Evolutionary conservation across 1,140 invertebrate genomes (phyloP), one percentile per base, ranked within the genome.

Genomic region (Hyles euphorbiae): DNA sequence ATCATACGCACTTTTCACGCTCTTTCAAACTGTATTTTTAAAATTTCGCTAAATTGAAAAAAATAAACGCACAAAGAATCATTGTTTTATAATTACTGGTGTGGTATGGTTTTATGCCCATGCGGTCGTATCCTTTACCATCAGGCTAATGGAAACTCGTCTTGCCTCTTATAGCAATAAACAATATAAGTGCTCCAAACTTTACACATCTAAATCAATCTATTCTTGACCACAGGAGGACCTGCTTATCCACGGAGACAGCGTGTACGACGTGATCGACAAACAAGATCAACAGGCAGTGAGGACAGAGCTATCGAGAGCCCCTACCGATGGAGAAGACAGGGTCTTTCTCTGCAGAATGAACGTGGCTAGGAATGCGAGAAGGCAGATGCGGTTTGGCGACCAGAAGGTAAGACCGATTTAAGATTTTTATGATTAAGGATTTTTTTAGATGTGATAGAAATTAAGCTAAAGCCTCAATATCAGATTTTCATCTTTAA

Each of bases 231-330:
- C 22, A 22, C 91, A 99, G 98, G 98, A 99, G 90, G 98, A 99
- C 90, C 92, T 99, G 56, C 92, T 99, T 72, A 99, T 99, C 77
- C 98, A 99, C 89, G 98, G 98, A 8, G 98, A 99, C 91, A 98
- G 96, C 76, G 96, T 99, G 67, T 99, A 98, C 91, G 98, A 99
- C 90, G 98, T 99, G 74, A 98, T 99, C 71, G 98, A 99, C 91
- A 98, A 98, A 88, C 96, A 99, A 88, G 98, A 99, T 90, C 98
- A 99, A 87, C 94, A 95, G 73, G 94, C 96, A 40, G 97, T 99
- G 55, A 96, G 98, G 88, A 93, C 95, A 63, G 97, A 99, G 90
- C 91, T 99, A 60, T 92, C 95, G 58, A 89, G 95, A 61, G 92
- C 92, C 59, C 91, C 92, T 43, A 90, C 91, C 51, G 93, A 92